phyloP scores from a whole-genome alignment of 2,113 vertebrate species.

The Platichthys flesus region DNA sequence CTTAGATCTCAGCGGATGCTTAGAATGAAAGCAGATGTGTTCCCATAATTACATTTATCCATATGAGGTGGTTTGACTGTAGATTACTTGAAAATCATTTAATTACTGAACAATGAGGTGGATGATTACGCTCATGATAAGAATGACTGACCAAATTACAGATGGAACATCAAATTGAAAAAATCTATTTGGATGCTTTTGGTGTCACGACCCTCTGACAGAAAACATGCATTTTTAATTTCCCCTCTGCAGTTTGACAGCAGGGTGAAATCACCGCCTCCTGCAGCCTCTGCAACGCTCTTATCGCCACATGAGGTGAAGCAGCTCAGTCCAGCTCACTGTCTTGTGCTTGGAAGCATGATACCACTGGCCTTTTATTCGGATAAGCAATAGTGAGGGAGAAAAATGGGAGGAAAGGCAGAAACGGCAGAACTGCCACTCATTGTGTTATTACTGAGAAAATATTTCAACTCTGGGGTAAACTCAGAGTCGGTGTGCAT shows the following conservation, averaged over 20 bases:
- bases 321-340: neutral
- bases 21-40: neutral
- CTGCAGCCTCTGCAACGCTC: neutral
- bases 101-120: too few relatives aligned
- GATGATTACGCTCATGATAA: too few relatives aligned
- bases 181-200: too few relatives aligned
- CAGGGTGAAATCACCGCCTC: neutral
- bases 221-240: neutral
- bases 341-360: neutral
- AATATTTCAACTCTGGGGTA: conserved; percentile 8
- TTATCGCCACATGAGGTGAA: neutral
- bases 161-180: too few relatives aligned
- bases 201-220: neutral
- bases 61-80: neutral
- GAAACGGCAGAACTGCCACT: conserved; percentile 8
- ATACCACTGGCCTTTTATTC: neutral
- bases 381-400: neutral
- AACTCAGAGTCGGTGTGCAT: conserved; percentile 17
- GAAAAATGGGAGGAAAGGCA: neutral
- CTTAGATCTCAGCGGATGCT: neutral
- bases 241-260: neutral
- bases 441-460: conserved; percentile 3
- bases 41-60: neutral
- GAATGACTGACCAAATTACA: too few relatives aligned
- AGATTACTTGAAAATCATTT: too few relatives aligned